Base-by-base conservation (phyloP, 2,113 vertebrate genomes). In the Charadrius vociferus region DNA sequence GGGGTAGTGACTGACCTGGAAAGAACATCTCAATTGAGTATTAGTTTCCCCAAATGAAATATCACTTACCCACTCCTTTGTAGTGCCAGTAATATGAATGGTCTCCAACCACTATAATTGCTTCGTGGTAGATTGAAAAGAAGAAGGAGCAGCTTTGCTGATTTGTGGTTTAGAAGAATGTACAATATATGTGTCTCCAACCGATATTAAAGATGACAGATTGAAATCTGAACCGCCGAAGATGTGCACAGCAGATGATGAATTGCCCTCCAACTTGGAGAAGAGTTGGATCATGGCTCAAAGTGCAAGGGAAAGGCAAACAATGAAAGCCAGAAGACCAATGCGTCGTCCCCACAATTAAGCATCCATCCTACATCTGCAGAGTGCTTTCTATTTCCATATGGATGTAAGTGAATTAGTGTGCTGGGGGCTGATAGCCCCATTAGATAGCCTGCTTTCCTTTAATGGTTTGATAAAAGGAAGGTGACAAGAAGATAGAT, bases 381-480 rank as follows among this genome's bases (percentile, higher is more conserved):
- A 26, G 91, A 97, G 94, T 80, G 89, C 81, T 96, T 82, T 92
- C 81, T n/a, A 41, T 88, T 70, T 88, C 93, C 90, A 50, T 77
- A 53, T 23, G 79, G 89, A 79, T 58, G 65, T 86, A 87, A 95
- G 96, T 86, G 92, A 95, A 91, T 94, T 83, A 88, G 22, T 20
- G 23, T 62, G 81, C 81, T 75, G 92, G 65, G 81, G 96, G 90
- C 86, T 87, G 90, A 80, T 70, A 55, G 83, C 85, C 94, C 94
- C 95, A 90, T 95, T 96, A 96, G 71, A 62, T 86, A 94, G 95
- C 79, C 90, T 93, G 94, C 95, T 90, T 93, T 92, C 96, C 96
- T 97, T 82, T 98, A 98, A 98, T 98, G 98, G 95, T 59, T 95
- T 96, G 95, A 96, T 98, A 97, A 97, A 97, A 97, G 96, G 89